These are phyloP conservation scores for Pomatorhinus ruficollis DNA, from an alignment of 2,113 vertebrate genomes.

Conservation along the genomic window DNA sequence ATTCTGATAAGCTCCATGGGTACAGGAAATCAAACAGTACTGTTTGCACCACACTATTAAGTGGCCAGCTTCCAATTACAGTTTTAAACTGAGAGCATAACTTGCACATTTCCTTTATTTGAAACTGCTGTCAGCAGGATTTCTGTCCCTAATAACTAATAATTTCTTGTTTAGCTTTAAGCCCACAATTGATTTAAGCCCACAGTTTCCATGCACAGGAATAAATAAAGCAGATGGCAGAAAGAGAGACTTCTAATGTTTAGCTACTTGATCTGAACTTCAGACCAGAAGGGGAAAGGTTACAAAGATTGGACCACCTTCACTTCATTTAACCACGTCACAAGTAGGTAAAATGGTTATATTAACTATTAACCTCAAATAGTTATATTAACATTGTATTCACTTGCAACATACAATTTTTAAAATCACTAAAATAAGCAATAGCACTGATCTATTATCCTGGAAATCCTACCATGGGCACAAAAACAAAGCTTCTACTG, in stretches of 20 bases:
- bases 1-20: neutral
- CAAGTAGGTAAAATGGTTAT: neutral
- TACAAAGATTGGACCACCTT: neutral
- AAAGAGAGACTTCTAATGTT: neutral
- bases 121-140: slow-evolving; percentile 3
- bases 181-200: neutral
- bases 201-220: neutral
- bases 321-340: neutral
- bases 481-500: neutral
- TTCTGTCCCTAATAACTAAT: slow-evolving; percentile 15
- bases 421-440: neutral
- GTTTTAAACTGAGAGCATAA: neutral
- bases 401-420: neutral
- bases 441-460: neutral
- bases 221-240: neutral
- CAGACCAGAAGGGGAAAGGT: neutral
- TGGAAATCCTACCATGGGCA: neutral
- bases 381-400: neutral
- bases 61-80: neutral
- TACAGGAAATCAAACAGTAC: slow-evolving; percentile 38
- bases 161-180: slow-evolving; percentile 31
- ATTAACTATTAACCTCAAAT: neutral
- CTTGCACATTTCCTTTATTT: slow-evolving; percentile 23
- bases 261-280: neutral
- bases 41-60: neutral